Conservation (phyloP, 1,140 invertebrate species). For the Drosophila guanche region DNA sequence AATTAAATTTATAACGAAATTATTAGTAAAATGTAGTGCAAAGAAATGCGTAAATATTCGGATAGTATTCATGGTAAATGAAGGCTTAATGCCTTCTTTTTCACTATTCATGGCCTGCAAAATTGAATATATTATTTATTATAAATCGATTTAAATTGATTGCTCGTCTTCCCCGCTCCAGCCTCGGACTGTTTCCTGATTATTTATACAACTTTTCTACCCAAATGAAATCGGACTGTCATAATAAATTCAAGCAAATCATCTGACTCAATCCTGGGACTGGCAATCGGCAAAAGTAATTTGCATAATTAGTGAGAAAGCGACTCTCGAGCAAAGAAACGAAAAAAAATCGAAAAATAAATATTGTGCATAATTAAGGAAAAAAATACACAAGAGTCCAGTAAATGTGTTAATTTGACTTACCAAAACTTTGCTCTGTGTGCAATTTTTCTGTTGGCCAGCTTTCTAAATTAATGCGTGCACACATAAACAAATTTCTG, state of each 20-base stretch:
- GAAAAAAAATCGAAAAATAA: slow-evolving; percentile 49
- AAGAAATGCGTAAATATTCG: too few species aligned
- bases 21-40: background rate
- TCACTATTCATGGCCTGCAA: too few species aligned
- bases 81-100: too few species aligned
- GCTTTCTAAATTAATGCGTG: slow-evolving; percentile 72
- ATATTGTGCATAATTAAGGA: slow-evolving; percentile 56
- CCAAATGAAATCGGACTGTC: background rate
- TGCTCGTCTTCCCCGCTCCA: background rate
- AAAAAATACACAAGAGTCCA: slow-evolving; percentile 53
- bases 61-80: too few species aligned
- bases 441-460: slow-evolving; percentile 30
- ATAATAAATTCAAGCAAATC: slow-evolving; percentile 32
- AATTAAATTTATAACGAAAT: slow-evolving; percentile 11
- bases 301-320: slow-evolving; percentile 61
- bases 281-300: slow-evolving; percentile 34
- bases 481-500: slow-evolving; percentile 28
- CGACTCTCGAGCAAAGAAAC: slow-evolving; percentile 19
- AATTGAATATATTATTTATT: too few species aligned
- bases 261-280: slow-evolving; percentile 19
- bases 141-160: slow-evolving; percentile 12
- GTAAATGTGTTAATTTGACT: slow-evolving; percentile 74
- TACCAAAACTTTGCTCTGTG: slow-evolving; percentile 16
- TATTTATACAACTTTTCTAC: slow-evolving; percentile 19
- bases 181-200: background rate